phyloP scores from a whole-genome alignment of 2,888 invertebrate genomes.

The Periphyllus acericola region DNA sequence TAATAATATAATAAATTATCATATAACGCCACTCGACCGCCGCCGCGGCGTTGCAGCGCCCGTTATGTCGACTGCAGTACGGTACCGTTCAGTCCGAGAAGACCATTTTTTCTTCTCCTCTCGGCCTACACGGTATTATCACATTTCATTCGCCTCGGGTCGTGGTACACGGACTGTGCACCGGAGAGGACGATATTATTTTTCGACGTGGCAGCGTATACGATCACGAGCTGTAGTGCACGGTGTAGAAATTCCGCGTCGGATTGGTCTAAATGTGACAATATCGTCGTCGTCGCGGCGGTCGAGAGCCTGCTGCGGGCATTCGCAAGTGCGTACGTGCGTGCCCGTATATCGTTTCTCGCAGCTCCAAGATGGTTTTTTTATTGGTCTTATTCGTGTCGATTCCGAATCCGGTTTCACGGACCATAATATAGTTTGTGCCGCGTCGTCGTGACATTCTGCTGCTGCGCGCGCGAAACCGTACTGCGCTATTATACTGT shows the following conservation, averaged over 20 bases:
- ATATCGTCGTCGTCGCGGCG: constrained; percentile 18
- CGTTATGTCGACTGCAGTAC: neutral
- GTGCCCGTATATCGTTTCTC: constrained; percentile 12
- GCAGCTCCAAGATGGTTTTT: constrained; percentile 33
- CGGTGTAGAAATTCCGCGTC: neutral
- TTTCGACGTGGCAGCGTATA: neutral
- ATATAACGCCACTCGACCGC: neutral
- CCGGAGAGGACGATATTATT: neutral
- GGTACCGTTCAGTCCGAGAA: neutral
- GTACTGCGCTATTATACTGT: neutral
- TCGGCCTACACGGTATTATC: neutral
- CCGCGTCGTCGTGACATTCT: constrained; percentile 28
- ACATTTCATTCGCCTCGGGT: neutral
- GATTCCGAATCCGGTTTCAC: constrained; percentile 50
- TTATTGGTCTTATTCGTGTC: constrained; percentile 47
- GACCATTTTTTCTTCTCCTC: neutral
- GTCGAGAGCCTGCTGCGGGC: constrained; percentile 9
- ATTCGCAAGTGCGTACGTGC: neutral
- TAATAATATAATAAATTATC: neutral
- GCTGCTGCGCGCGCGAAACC: neutral
- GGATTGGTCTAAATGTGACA: constrained; percentile 35
- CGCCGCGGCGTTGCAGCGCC: neutral
- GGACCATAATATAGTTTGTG: constrained; percentile 26
- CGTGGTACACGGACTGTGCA: neutral
- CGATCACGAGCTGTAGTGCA: neutral